Percentiles rank a stretch among this genome's conserved stretches.
These are phyloP conservation scores for Leptopilina clavipes DNA, from an alignment of 1,140 invertebrate species.

Conservation along the genomic window DNA sequence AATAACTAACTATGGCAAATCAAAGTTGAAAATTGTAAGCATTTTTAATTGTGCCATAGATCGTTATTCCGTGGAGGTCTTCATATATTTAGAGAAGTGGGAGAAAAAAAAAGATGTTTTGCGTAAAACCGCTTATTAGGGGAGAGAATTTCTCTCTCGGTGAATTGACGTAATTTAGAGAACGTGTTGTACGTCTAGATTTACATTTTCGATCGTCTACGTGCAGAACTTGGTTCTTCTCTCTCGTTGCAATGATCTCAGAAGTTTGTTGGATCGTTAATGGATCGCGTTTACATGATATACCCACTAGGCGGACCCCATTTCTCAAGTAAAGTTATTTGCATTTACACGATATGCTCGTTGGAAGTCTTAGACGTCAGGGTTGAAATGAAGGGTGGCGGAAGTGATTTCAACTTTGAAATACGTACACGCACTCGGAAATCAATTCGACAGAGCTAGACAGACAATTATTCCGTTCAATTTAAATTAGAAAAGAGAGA, in stretches of 20 bases:
- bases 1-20: no score
- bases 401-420: constrained; percentile 16
- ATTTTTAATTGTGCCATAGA: no score
- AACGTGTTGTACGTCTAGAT: background rate
- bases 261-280: constrained; percentile 58
- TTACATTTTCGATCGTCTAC: background rate
- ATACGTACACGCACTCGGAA: background rate
- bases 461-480: background rate
- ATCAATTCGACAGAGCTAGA: background rate
- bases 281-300: constrained; percentile 58
- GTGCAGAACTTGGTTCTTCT: background rate
- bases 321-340: constrained; percentile 57
- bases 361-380: constrained; percentile 51
- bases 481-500: no score
- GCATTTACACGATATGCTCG: constrained; percentile 59
- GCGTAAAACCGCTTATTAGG: constrained; percentile 1
- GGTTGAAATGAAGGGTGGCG: constrained; percentile 14
- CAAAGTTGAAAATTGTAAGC: no score
- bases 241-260: constrained; percentile 43
- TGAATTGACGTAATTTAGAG: constrained; percentile 14
- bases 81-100: no score
- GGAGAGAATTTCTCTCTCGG: background rate
- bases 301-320: constrained; percentile 54
- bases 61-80: no score
- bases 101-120: background rate